Base-by-base conservation (phyloP, 2,113 vertebrate species). In the Smithornis capensis region DNA sequence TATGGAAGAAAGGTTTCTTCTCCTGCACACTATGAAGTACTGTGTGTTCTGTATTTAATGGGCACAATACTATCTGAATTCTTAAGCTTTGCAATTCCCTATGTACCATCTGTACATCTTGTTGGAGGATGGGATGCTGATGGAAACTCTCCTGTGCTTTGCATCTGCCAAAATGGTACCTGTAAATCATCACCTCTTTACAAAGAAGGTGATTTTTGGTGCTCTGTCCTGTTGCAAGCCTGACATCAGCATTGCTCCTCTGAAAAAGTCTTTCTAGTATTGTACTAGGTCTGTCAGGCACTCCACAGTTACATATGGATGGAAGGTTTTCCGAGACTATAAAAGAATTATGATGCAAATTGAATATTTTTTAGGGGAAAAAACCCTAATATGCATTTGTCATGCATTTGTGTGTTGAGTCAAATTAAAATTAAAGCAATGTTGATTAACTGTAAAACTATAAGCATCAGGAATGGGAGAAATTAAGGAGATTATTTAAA, bases 161-260 rank as follows among this genome's bases (percentile, higher is more conserved):
- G 42, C 8, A 13, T 40, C 44, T 73, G 76, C 83, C 77, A 90
- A 89, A 94, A 79, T 29, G n/a, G 45, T 77, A 57, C 38, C 67
- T 95, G 89, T 91, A 90, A 95, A 94, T 94, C 62, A 82, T 57
- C 70, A 47, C 59, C 25, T 85, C 78, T 87, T 69, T 65, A 83
- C 33, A 55, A 87, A 68, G 40, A 64, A 84, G 59, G 50, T 1
- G 12, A 69, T 85, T 83, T 45, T 87, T 69, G 14, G n/a, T 89
- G 45, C 45, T 89, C 40, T 88, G 35, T 87, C 55, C 33, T 73
- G 29, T 73, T 85, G 42, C 42, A 85, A 87, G 9, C 18, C 31
- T 90, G 21, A 19, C n/a, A 63, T 69, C 70, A 87, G 11, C 55
- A 77, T 25, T 79, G 6, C 4, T 92, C 2, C 49, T 91, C 45